Conservation (phyloP, 2,113 vertebrate genomes). For the Cryptomyrus ogoouensis region DNA sequence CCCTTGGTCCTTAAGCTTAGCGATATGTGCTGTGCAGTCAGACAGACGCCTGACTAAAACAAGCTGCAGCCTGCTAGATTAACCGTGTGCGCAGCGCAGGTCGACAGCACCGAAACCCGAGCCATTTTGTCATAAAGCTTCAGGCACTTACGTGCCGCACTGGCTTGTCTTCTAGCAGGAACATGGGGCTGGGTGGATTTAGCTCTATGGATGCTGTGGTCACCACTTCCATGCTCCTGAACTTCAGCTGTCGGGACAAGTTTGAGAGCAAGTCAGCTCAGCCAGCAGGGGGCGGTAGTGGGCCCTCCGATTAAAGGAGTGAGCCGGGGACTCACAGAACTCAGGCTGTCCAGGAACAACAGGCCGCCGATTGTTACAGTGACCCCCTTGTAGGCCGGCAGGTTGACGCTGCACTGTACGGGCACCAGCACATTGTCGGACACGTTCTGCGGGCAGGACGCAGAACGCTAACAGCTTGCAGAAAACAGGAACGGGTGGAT, state of each 20-base stretch:
- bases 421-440: slow-evolving; percentile 64
- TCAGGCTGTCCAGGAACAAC: slow-evolving; percentile 64
- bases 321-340: slow-evolving; percentile 53
- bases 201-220: slow-evolving; percentile 44
- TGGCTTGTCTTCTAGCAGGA: slow-evolving; percentile 38
- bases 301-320: background rate
- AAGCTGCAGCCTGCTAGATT: slow-evolving; percentile 14
- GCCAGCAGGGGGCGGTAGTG: background rate
- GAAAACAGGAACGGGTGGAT: background rate
- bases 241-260: slow-evolving; percentile 37
- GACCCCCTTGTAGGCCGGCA: slow-evolving; percentile 61
- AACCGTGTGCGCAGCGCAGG: background rate
- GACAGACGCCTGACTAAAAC: background rate
- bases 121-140: background rate
- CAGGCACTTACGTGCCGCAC: slow-evolving; percentile 40
- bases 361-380: slow-evolving; percentile 56
- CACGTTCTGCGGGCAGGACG: slow-evolving; percentile 59
- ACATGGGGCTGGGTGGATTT: slow-evolving; percentile 40
- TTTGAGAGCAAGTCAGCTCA: background rate
- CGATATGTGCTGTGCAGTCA: slow-evolving; percentile 27
- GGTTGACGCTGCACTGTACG: slow-evolving; percentile 60
- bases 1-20: slow-evolving; percentile 66
- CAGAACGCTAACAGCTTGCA: background rate
- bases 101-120: background rate
- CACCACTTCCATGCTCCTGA: slow-evolving; percentile 42